Evolutionary conservation across 2,797 vertebrate genomes (phyloP).

Genomic region (Arctocebus calabarensis): DNA sequence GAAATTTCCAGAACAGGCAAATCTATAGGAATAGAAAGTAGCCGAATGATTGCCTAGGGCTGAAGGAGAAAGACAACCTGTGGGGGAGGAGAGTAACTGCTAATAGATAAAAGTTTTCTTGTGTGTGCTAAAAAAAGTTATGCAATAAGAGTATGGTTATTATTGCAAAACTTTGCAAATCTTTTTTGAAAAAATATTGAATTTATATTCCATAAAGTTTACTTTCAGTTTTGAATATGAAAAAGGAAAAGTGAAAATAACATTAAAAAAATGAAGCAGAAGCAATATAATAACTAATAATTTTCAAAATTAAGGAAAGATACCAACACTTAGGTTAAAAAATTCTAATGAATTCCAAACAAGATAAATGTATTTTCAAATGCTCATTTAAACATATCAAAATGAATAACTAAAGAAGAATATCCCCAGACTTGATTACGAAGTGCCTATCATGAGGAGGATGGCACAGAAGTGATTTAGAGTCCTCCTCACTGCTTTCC

Average conservation of each 20-base stretch:
- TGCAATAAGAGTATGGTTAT: not conserved
- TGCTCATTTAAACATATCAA: not conserved
- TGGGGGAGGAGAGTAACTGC: not conserved
- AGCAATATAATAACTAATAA: not conserved
- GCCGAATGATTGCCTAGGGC: not conserved
- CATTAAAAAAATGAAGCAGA: not conserved
- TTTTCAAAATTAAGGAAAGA: slow-evolving; percentile 30
- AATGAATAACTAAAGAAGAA: not conserved
- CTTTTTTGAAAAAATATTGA: not conserved
- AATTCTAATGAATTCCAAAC: not conserved
- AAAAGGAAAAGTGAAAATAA: not conserved
- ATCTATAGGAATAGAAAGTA: not conserved
- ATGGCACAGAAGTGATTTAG: not conserved
- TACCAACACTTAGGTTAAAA: not conserved
- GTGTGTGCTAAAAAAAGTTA: not conserved
- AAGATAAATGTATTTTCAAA: not conserved
- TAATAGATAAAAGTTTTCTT: not conserved
- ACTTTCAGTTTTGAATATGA: not conserved
- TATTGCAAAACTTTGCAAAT: not conserved
- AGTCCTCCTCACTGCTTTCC: not conserved
- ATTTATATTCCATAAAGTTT: not conserved
- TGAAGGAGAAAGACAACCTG: not conserved
- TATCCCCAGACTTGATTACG: not conserved
- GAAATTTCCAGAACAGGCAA: not conserved
- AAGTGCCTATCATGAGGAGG: not conserved